Evolutionary conservation across 2,888 invertebrate genomes (phyloP), one percentile per base, ranked within the genome.

Genomic region (Agrochola circellaris): DNA sequence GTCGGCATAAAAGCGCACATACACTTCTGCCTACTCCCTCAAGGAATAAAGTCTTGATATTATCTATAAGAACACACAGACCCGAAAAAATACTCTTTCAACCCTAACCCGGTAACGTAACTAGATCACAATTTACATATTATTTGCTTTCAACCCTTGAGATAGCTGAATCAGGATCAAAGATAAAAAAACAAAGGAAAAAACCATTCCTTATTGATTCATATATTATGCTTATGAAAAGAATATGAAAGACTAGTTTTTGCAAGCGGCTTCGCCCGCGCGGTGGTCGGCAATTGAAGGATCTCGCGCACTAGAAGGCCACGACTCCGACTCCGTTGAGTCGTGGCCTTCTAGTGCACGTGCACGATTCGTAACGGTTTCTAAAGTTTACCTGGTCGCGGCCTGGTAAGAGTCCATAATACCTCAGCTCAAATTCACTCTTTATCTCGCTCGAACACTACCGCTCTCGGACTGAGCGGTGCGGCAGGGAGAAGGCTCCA

Each of bases 111-210:
- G 45, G 56, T n/a, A 20, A 45, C 11, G n/a, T 81, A 81, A 82
- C 71, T 60, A 34, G 75, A 85, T 74, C 60, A 58, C 23, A 66
- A 79, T 87, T 74, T 83, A 72, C 81, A 76, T 87, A 79, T 65
- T 68, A 70, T 79, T 82, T 60, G 56, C 73, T 26, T 73, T 61
- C 61, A 73, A 67, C 73, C 76, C 70, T 62, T 73, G 11, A 58
- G 34, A 58, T 38, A 48, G 66, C 70, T 68, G 72, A 78, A 75
- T 87, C 79, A 68, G 48, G 20, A 38, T 30, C 30, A 34, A 56
- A 60, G 65, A 62, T 58, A 75, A 74, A 79, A 38, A 87, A 77
- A 85, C 65, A 69, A 61, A 76, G 67, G 60, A 23, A 42, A 54
- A 45, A 23, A 34, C 34, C 34, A 23, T 13, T 13, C 15, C 5